A percentile compares a stretch with the other conserved stretches of the same genome.
These are phyloP conservation scores for Drosophila pseudoobscura DNA, from an alignment of 1,140 invertebrate species.

Conservation along the genomic window DNA sequence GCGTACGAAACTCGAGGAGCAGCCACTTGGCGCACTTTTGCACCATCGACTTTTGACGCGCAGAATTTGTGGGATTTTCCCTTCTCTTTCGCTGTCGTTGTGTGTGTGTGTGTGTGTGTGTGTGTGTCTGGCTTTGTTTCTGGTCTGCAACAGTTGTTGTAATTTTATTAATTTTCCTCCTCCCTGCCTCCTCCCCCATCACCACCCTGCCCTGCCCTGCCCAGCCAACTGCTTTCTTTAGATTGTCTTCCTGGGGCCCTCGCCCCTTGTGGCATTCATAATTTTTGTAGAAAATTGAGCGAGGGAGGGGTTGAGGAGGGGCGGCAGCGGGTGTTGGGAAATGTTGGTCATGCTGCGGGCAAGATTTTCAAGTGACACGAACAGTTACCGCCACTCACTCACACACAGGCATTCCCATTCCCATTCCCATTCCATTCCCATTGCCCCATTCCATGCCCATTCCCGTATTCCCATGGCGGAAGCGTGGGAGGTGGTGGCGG, in stretches of 20 bases:
- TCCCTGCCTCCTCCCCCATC: not conserved
- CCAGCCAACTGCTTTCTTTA: slow-evolving; percentile 31
- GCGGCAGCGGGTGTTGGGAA: slow-evolving; percentile 14
- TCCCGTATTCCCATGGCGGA: not conserved
- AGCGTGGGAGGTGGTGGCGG: slow-evolving; percentile 12
- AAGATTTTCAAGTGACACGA: slow-evolving; percentile 63
- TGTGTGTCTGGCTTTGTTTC: slow-evolving; percentile 29
- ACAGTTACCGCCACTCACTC: slow-evolving; percentile 32
- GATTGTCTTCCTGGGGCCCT: slow-evolving; percentile 37
- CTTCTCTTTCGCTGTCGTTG: slow-evolving; percentile 12
- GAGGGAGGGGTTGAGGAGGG: not conserved
- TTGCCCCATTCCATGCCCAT: no score
- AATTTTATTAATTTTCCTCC: slow-evolving; percentile 56
- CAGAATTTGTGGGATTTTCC: slow-evolving; percentile 17
- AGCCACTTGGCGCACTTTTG: slow-evolving; percentile 44
- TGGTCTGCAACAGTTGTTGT: slow-evolving; percentile 46
- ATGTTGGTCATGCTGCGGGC: slow-evolving; percentile 69
- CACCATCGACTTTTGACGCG: slow-evolving; percentile 19
- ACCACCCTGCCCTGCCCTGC: not conserved
- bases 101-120: slow-evolving; percentile 1
- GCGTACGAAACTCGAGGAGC: slow-evolving; percentile 15
- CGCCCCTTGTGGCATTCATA: slow-evolving; percentile 16
- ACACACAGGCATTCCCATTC: slow-evolving; percentile 11
- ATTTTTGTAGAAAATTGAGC: slow-evolving; percentile 27
- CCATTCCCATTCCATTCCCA: no score